phyloP scores from a whole-genome alignment of 2,797 vertebrate genomes.

The Oreortyx pictus region DNA sequence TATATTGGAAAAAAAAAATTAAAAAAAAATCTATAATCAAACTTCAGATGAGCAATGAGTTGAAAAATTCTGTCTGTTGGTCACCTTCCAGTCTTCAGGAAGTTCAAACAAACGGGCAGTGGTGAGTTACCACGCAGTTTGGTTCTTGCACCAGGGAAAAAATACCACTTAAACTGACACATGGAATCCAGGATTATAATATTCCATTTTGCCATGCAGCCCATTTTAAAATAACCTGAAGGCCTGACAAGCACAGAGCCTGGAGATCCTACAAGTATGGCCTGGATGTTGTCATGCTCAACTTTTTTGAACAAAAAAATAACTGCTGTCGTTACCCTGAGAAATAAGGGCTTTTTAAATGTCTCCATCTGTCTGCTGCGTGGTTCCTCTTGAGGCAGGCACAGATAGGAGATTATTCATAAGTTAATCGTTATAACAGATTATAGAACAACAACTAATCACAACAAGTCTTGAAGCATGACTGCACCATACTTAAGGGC shows the following conservation, averaged over 20 bases:
- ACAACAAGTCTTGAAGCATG: neutral
- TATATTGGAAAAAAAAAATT: neutral
- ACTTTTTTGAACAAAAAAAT: slow-evolving; percentile 38
- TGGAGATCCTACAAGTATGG: neutral
- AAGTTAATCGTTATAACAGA: neutral
- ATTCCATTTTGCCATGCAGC: neutral
- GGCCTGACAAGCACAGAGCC: neutral
- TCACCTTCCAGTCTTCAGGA: neutral
- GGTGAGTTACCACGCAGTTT: neutral
- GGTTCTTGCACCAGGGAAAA: neutral
- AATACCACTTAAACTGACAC: neutral
- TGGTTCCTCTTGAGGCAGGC: neutral
- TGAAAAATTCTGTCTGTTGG: neutral
- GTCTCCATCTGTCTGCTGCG: neutral
- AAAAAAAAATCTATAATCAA: neutral
- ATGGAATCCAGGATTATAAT: neutral
- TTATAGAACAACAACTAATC: neutral
- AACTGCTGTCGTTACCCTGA: neutral
- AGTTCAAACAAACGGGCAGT: neutral
- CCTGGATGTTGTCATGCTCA: neutral
- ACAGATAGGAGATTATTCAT: neutral
- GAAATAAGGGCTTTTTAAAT: neutral
- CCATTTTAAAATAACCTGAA: slow-evolving; percentile 15
- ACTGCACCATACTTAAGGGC: neutral
- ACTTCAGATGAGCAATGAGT: rapidly evolving